Evolutionary conservation across 2,797 vertebrate genomes (phyloP).

Genomic region (Dryobates pubescens): DNA sequence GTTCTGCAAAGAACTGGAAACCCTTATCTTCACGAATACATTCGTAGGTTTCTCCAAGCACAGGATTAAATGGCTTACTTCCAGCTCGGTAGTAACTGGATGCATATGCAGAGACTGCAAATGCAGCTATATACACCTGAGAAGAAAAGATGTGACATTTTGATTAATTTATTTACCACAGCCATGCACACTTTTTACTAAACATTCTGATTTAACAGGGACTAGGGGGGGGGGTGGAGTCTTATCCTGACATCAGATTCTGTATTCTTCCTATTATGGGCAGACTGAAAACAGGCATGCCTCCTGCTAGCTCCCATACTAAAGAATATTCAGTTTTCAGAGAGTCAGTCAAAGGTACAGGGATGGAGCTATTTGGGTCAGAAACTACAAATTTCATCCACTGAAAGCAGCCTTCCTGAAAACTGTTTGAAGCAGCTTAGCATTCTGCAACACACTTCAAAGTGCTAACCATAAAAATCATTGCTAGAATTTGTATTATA

Average conservation of each 20-base stretch:
- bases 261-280: not conserved
- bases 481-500: not conserved
- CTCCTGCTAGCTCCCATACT: not conserved
- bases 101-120: conserved; percentile 92
- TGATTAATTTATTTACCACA: not conserved
- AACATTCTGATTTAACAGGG: not conserved
- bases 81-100: conserved; percentile 95
- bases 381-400: not conserved
- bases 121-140: conserved; percentile 95
- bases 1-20: conserved; percentile 91
- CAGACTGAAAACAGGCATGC: not conserved
- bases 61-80: conserved; percentile 97
- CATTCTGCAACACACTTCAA: not conserved
- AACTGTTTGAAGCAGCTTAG: not conserved
- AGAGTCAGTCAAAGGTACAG: not conserved
- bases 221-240: too few species aligned
- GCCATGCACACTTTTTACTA: not conserved
- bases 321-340: conserved; percentile 3
- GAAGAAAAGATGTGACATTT: not conserved
- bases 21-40: conserved; percentile 92
- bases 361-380: not conserved
- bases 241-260: not conserved
- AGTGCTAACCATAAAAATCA: not conserved
- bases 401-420: not conserved
- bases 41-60: conserved; percentile 96